These are phyloP conservation scores for Oreochromis niloticus DNA, from an alignment of 2,113 vertebrate genomes.

Conservation along the genomic window DNA sequence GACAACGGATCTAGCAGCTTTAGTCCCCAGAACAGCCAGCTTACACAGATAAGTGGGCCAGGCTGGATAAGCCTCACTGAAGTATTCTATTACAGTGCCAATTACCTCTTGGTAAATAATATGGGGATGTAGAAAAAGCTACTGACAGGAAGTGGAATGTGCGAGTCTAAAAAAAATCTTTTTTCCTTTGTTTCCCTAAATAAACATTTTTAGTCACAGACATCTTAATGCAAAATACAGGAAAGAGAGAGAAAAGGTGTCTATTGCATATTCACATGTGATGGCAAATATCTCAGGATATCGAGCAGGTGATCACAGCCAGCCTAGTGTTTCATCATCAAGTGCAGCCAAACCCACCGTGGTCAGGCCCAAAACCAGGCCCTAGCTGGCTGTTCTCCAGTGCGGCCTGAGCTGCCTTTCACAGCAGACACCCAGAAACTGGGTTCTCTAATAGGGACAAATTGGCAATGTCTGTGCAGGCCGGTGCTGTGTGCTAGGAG, in stretches of 20 bases:
- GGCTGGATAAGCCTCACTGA: slow-evolving; percentile 59
- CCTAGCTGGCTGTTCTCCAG: slow-evolving; percentile 56
- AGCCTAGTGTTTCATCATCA: background rate
- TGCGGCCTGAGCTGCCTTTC: slow-evolving; percentile 77
- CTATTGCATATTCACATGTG: background rate
- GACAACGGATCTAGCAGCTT: slow-evolving; percentile 62
- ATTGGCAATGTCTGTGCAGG: slow-evolving; percentile 97
- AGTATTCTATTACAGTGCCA: slow-evolving; percentile 67
- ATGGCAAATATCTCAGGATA: background rate
- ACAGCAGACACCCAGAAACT: slow-evolving; percentile 90
- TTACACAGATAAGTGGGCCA: slow-evolving; percentile 66
- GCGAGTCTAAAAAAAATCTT: slow-evolving; percentile 20
- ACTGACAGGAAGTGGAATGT: slow-evolving; percentile 39
- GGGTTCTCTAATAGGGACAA: slow-evolving; percentile 96
- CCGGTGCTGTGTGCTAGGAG: slow-evolving; percentile 89
- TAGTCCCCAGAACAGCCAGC: slow-evolving; percentile 66
- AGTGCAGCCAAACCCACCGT: background rate
- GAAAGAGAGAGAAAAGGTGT: background rate
- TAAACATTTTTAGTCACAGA: background rate
- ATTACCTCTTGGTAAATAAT: slow-evolving; percentile 65
- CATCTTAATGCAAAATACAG: background rate
- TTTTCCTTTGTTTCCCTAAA: slow-evolving; percentile 18
- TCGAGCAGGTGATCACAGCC: background rate
- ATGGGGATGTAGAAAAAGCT: slow-evolving; percentile 40
- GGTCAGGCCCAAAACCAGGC: slow-evolving; percentile 42